phyloP scores from a whole-genome alignment of 2,113 vertebrate genomes.

The Siniperca knerii region DNA sequence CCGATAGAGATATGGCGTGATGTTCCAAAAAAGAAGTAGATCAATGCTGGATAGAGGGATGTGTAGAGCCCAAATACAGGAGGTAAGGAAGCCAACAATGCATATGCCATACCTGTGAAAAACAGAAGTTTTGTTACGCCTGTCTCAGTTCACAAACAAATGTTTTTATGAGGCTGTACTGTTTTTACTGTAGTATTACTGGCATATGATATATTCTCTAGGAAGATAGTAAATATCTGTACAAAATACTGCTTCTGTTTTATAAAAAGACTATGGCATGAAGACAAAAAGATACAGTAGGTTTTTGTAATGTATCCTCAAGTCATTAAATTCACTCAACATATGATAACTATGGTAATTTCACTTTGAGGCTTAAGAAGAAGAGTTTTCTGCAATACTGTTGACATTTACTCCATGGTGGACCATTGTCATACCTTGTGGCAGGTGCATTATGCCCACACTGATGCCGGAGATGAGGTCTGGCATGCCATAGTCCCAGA shows the following conservation, averaged over 20 bases:
- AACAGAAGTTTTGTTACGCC: not conserved
- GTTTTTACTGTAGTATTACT: not conserved
- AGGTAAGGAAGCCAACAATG: constrained; percentile 93
- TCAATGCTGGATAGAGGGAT: constrained; percentile 92
- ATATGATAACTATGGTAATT: not conserved
- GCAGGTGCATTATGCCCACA: constrained; percentile 98
- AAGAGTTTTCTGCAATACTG: constrained; percentile 35
- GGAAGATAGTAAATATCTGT: not conserved
- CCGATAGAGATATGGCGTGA: constrained; percentile 97
- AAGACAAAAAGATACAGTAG: not conserved
- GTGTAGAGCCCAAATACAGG: constrained; percentile 94
- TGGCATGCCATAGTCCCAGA: constrained; percentile 92
- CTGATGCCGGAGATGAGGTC: constrained; percentile 93
- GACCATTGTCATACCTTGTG: constrained; percentile 87
- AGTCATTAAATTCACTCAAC: not conserved
- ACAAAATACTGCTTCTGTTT: not conserved
- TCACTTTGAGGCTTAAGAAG: not conserved
- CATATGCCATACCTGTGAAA: constrained; percentile 92
- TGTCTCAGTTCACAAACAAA: not conserved
- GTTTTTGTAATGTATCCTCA: not conserved
- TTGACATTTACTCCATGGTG: not conserved
- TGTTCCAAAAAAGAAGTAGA: constrained; percentile 97
- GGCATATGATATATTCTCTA: not conserved
- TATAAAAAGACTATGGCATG: not conserved
- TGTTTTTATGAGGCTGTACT: not conserved